Evolutionary conservation across 2,113 vertebrate genomes (phyloP).

Genomic region (Zapornia atra): DNA sequence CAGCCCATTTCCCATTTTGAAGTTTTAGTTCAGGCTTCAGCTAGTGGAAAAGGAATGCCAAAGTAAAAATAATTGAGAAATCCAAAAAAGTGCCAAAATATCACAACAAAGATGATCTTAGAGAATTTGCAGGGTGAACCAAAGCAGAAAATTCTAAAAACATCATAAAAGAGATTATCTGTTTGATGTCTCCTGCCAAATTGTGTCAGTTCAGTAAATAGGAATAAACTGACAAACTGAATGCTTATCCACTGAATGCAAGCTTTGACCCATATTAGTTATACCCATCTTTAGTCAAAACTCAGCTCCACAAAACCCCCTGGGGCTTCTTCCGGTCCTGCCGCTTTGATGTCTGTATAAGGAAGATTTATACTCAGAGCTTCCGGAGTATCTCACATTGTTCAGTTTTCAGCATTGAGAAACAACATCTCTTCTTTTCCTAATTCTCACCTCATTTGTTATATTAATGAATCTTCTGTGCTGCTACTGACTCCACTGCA

Average conservation of each 20-base stretch:
- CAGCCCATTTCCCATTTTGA: not conserved
- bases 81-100: not conserved
- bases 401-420: not conserved
- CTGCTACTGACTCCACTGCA: not conserved
- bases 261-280: slow-evolving; percentile 6
- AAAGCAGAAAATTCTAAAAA: slow-evolving; percentile 37
- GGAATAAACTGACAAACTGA: not conserved
- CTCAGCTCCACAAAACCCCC: not conserved
- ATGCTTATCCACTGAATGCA: slow-evolving; percentile 6
- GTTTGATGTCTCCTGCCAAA: not conserved
- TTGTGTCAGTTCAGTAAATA: not conserved
- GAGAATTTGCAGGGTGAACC: not conserved
- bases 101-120: not conserved
- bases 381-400: not conserved
- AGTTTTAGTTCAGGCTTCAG: not conserved
- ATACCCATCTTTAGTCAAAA: slow-evolving; percentile 60
- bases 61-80: not conserved
- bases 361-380: slow-evolving; percentile 3
- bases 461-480: not conserved
- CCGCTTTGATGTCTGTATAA: slow-evolving; percentile 69
- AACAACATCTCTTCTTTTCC: not conserved
- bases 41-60: not conserved
- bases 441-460: slow-evolving; percentile 8
- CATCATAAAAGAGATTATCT: not conserved
- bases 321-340: not conserved